phyloP scores from a whole-genome alignment of 92 coral and sea anemone genomes.

The Palythoa grandiflora region DNA sequence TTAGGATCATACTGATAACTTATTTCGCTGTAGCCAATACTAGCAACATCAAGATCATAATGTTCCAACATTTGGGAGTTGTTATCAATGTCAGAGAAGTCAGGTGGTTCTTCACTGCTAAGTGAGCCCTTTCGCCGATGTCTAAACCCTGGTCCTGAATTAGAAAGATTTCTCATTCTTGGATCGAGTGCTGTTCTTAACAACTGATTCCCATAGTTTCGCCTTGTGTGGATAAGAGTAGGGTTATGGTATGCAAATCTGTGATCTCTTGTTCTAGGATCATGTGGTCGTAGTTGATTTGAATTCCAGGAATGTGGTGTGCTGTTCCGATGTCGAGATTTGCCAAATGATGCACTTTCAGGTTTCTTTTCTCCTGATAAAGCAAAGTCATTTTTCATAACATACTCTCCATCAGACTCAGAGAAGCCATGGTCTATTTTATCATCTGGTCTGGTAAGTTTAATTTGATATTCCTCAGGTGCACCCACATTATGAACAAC shows the following conservation, averaged over 20 bases:
- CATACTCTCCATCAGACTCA: constrained; percentile 94
- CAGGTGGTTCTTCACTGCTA: constrained; percentile 88
- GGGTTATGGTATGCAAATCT: constrained; percentile 41
- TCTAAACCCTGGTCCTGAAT: constrained; percentile 63
- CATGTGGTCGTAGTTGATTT: neutral
- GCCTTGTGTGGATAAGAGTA: constrained; percentile 9
- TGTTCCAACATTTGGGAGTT: constrained; percentile 93
- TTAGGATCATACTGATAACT: constrained; percentile 92
- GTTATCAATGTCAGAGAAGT: constrained; percentile 88
- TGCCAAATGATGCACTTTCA: constrained; percentile 12
- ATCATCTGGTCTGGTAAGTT: constrained; percentile 83
- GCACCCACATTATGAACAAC: constrained; percentile 89
- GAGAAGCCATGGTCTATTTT: constrained; percentile 95
- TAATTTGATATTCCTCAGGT: constrained; percentile 90
- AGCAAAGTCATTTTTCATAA: constrained; percentile 71
- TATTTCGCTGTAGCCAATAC: constrained; percentile 93
- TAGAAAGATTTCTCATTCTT: constrained; percentile 66
- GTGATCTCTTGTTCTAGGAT: constrained; percentile 33
- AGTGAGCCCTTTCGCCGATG: constrained; percentile 75
- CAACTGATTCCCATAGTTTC: constrained; percentile 50
- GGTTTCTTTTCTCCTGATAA: constrained; percentile 32
- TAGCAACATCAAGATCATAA: constrained; percentile 94
- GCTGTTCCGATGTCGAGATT: constrained; percentile 29
- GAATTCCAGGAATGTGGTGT: neutral
- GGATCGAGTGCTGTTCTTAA: constrained; percentile 77